Evolutionary conservation across 2,113 vertebrate genomes (phyloP).

Genomic region (Gallinago jamesoni): DNA sequence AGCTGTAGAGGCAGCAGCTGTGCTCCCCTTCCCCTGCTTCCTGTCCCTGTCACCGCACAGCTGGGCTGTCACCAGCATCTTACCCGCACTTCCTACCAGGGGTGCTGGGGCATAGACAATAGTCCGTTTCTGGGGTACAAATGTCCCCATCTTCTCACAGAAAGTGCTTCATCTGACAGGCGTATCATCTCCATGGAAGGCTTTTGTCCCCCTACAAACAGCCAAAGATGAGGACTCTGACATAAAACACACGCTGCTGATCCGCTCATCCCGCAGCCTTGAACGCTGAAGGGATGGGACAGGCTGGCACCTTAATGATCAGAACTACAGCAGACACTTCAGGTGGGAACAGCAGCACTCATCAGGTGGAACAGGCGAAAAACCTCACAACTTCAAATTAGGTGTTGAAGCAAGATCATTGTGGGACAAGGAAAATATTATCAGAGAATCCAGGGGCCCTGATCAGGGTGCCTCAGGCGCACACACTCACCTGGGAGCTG

Average conservation of each 20-base stretch:
- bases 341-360: neutral
- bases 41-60: neutral
- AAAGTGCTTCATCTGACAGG: neutral
- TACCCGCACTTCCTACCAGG: neutral
- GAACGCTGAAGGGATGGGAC: neutral
- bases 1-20: neutral
- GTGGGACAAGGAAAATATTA: neutral
- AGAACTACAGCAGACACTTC: neutral
- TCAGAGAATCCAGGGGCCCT: neutral
- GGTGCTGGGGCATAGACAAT: neutral
- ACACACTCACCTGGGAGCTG: neutral
- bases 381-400: neutral
- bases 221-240: neutral
- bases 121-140: neutral
- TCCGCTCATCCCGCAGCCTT: neutral
- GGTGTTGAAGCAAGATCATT: neutral
- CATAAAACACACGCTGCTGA: neutral
- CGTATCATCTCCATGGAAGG: neutral
- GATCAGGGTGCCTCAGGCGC: neutral
- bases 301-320: neutral
- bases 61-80: rapidly evolving
- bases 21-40: neutral
- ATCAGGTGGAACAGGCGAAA: neutral
- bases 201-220: neutral
- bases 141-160: neutral